Evolutionary conservation across 2,113 vertebrate species (phyloP).

Genomic region (Apeltes quadracus): DNA sequence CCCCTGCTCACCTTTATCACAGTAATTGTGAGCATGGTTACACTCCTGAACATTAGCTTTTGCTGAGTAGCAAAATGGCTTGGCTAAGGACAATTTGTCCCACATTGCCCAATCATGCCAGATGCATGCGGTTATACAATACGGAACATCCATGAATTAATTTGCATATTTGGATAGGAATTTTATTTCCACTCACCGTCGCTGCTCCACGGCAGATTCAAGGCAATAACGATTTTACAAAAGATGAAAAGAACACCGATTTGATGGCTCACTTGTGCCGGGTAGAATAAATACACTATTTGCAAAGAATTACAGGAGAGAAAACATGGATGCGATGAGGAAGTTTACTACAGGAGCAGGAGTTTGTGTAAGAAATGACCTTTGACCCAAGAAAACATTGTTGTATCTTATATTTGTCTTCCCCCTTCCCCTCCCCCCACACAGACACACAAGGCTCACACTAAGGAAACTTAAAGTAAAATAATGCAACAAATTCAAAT

Average conservation of each 20-base stretch:
- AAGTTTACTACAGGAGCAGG: slow-evolving; percentile 15
- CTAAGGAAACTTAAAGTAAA: slow-evolving; percentile 33
- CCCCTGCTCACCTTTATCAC: slow-evolving; percentile 72
- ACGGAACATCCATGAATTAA: slow-evolving; percentile 64
- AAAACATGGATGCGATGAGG: slow-evolving; percentile 16
- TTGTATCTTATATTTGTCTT: background rate
- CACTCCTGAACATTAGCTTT: slow-evolving; percentile 68
- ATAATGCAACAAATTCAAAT: slow-evolving; percentile 47
- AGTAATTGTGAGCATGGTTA: slow-evolving; percentile 63
- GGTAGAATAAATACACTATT: slow-evolving; percentile 27
- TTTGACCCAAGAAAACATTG: slow-evolving; percentile 36
- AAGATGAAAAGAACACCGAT: slow-evolving; percentile 56
- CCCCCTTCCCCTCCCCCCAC: too few species aligned
- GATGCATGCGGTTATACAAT: slow-evolving; percentile 73
- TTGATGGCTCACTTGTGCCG: slow-evolving; percentile 46
- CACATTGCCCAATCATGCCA: slow-evolving; percentile 70
- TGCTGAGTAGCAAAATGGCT: slow-evolving; percentile 78
- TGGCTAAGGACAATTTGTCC: slow-evolving; percentile 71
- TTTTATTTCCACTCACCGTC: slow-evolving; percentile 48
- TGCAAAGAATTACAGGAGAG: slow-evolving; percentile 22
- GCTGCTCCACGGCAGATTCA: slow-evolving; percentile 37
- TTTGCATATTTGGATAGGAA: slow-evolving; percentile 73
- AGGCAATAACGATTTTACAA: slow-evolving; percentile 63
- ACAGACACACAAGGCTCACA: background rate
- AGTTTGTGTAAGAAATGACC: slow-evolving; percentile 38